Conservation (phyloP, 2,888 invertebrate species). For the Podotricha telesiphe region DNA sequence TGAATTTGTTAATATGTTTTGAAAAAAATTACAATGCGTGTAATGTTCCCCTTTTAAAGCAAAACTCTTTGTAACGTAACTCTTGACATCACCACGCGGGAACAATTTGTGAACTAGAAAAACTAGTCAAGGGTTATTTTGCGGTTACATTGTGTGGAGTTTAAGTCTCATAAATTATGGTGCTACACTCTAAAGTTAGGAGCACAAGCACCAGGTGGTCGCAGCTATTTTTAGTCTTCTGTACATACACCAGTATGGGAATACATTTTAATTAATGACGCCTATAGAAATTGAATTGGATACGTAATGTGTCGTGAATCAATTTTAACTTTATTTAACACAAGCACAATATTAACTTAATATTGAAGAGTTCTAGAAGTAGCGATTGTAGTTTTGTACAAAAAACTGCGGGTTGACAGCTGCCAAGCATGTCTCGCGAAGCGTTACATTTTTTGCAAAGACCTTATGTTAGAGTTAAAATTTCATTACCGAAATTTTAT, state of each 20-base stretch:
- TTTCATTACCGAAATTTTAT: conserved; percentile 73
- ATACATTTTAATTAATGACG: conserved; percentile 75
- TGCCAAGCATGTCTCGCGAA: conserved; percentile 69
- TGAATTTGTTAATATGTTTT: conserved; percentile 2
- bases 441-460: conserved; percentile 76
- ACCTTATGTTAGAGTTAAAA: conserved; percentile 66
- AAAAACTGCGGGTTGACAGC: conserved; percentile 56
- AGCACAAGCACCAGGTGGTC: conserved; percentile 76
- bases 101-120: conserved; percentile 68
- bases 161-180: conserved; percentile 72
- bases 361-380: conserved; percentile 28
- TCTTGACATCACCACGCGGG: conserved; percentile 60
- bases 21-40: conserved; percentile 44
- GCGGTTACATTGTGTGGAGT: conserved; percentile 73
- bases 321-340: conserved; percentile 41
- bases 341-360: conserved; percentile 27
- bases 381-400: conserved; percentile 30
- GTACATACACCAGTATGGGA: conserved; percentile 72
- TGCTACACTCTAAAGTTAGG: conserved; percentile 63
- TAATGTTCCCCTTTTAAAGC: conserved; percentile 41
- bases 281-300: conserved; percentile 68
- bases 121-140: conserved; percentile 78
- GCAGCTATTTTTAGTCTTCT: conserved; percentile 71
- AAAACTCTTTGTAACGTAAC: conserved; percentile 39
- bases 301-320: conserved; percentile 60